Evolutionary conservation across 1,140 invertebrate species (phyloP).

Genomic region (Drosophila nigromelanica): DNA sequence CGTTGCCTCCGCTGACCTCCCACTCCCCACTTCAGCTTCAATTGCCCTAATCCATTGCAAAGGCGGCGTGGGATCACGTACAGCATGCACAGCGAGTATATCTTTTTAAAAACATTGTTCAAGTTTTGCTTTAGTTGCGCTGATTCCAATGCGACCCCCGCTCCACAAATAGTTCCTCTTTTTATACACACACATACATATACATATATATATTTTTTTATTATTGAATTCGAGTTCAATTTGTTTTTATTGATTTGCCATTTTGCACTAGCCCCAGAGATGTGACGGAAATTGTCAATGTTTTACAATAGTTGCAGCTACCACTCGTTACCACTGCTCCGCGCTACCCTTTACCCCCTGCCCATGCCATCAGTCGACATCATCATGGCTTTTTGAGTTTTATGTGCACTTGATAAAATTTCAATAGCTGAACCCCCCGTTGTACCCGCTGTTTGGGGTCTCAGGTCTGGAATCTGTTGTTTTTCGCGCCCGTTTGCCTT

Average conservation of each 20-base stretch:
- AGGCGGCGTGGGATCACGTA: conserved; percentile 74
- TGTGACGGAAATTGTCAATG: conserved; percentile 83
- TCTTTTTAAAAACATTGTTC: conserved; percentile 81
- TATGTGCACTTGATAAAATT: conserved; percentile 82
- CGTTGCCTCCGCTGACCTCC: conserved; percentile 3
- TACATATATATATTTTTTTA: conserved; percentile 46
- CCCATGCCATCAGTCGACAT: conserved; percentile 34
- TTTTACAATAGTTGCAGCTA: conserved; percentile 76
- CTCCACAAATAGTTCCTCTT: conserved; percentile 3
- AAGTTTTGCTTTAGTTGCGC: conserved; percentile 66
- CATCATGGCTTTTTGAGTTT: conserved; percentile 81
- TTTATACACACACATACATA: conserved; percentile 18
- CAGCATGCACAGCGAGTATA: conserved; percentile 69
- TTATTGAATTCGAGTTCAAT: conserved; percentile 83
- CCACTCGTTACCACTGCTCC: conserved; percentile 25
- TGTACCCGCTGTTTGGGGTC: background rate
- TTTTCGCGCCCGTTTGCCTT: conserved; percentile 66
- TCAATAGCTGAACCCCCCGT: conserved; percentile 64
- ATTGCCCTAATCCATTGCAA: conserved; percentile 76
- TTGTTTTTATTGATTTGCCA: conserved; percentile 83
- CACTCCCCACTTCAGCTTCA: conserved; percentile 58
- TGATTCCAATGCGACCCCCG: conserved; percentile 50
- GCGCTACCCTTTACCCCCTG: background rate
- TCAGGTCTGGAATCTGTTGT: conserved; percentile 41
- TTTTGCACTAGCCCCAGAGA: conserved; percentile 78